Evolutionary conservation across 2,113 vertebrate species (phyloP), one percentile per base, ranked within the genome.

Genomic region (Alectura lathami): DNA sequence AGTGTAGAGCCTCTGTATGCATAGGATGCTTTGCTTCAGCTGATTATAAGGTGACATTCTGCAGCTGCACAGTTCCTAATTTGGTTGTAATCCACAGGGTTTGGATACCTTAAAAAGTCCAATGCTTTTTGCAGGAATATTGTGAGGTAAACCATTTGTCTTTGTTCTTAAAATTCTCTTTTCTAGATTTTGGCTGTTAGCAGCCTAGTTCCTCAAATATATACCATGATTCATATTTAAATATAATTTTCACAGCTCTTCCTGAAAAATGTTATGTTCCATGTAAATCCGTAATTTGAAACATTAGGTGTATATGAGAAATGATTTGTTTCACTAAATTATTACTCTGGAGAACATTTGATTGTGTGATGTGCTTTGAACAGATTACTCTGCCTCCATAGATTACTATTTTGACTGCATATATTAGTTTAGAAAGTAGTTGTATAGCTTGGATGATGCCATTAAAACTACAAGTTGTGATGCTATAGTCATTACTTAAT

Each of bases 141-240:
- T 83, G 40, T 45, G 60, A 91, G 64, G 10, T 85, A 84, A 93
- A 73, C 48, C 26, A 2, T 92, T 92, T 66, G 3, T 89, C 63
- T 93, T 93, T 89, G 62, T 80, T 87, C 63, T 75, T 84, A 91
- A 93, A 75, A 86, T 72, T 89, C 72, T 34, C n/a, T 91, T 95
- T 96, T 81, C 75, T 83, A 74, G 23, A 86, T 93, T 95, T 92
- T n/a, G 87, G 18, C 69, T 94, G 29, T 53, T 95, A 60, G 60
- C 34, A 90, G 56, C 26, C 9, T 15, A 60, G 36, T 85, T 87
- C 42, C 88, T 96, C 77, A 91, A 83, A 75, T 67, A 78, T 21
- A 36, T 60, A n/a, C 63, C 16, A 15, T 45, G 27, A 76, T 38
- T 91, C 30, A 16, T 51, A 29, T 78, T 68, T 54, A 60, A 91